Base-by-base conservation (phyloP, 2,888 invertebrate species). In the Metellina segmentata region DNA sequence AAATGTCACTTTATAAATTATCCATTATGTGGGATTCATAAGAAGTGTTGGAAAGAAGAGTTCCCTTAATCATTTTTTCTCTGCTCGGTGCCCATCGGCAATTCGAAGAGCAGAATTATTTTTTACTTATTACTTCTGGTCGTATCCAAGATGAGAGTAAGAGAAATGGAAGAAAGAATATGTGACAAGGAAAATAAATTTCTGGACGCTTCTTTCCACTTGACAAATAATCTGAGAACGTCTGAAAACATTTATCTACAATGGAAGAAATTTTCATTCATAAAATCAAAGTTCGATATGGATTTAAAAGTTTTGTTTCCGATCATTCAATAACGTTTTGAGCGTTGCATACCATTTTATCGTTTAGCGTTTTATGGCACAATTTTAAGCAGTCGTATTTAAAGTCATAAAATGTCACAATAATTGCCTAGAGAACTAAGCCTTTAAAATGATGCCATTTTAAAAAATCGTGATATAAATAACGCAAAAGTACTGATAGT, bases 1-100 rank as follows among this genome's bases (percentile, higher is more conserved):
- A 61, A 61, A 61, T 61, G 61, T 61, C 61, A 61, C 61, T 61
- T 61, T 61, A 61, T 61, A 61, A 61, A 61, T 61, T 61, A 61
- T 61, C 61, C 61, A 61, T 61, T 61, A 61, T 61, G 61, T 61
- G 11, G 61, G 61, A 61, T 61, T 61, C 61, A 61, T 61, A 61
- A 61, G 9, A 61, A 61, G 13, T 11, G 9, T 16, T 61, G 16
- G 61, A 61, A 11, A 16, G 61, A 61, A 61, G 61, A 61, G 13
- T 61, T 61, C 61, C 9, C 61, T 61, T 16, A 61, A 61, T 61
- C 61, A 61, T 61, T 61, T 61, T 61, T 61, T 61, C 61, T 61
- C 9, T 61, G 5, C 61, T 16, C 61, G 9, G 4, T 61, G 61
- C 7, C 61, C 61, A 16, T 11, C 16, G 61, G 61, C 61, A 16